These are phyloP conservation scores for Heliocidaris erythrogramma DNA, from an alignment of 35 echinoderm and acorn worm species.

Conservation along the genomic window DNA sequence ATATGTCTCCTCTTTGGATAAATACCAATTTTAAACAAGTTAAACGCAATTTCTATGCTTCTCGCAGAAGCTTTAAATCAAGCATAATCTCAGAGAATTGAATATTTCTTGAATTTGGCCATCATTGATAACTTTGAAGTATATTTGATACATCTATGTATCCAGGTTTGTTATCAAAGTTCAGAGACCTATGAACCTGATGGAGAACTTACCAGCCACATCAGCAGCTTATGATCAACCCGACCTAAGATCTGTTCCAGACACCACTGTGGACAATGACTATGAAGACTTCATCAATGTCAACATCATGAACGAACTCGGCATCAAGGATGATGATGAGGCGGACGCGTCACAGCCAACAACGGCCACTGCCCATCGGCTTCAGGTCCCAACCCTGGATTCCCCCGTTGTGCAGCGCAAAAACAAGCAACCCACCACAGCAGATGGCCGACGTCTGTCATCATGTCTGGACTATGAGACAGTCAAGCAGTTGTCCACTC, in stretches of 20 bases:
- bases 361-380: constrained; percentile 32
- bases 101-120: no score
- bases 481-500: constrained; percentile 52
- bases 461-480: constrained; percentile 82
- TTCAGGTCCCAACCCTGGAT: constrained; percentile 70
- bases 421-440: constrained; percentile 59
- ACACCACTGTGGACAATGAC: constrained; percentile 77
- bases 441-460: constrained; percentile 75
- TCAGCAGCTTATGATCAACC: constrained; percentile 38
- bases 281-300: constrained; percentile 90
- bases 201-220: constrained; percentile 3
- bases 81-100: no score
- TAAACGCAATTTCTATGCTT: no score
- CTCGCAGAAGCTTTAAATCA: no score
- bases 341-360: background rate
- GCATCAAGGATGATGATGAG: constrained; percentile 63
- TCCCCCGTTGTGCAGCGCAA: constrained; percentile 69
- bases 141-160: background rate
- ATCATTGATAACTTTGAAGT: no score
- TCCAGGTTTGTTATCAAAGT: constrained; percentile 77
- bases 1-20: no score
- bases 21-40: no score
- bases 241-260: constrained; percentile 13
- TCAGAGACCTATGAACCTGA: constrained; percentile 69
- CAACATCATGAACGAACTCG: constrained; percentile 74